A percentile compares a stretch with the other conserved stretches of the same genome.
These are phyloP conservation scores for Scomber colias DNA, from an alignment of 2,113 vertebrate species.

Conservation along the genomic window DNA sequence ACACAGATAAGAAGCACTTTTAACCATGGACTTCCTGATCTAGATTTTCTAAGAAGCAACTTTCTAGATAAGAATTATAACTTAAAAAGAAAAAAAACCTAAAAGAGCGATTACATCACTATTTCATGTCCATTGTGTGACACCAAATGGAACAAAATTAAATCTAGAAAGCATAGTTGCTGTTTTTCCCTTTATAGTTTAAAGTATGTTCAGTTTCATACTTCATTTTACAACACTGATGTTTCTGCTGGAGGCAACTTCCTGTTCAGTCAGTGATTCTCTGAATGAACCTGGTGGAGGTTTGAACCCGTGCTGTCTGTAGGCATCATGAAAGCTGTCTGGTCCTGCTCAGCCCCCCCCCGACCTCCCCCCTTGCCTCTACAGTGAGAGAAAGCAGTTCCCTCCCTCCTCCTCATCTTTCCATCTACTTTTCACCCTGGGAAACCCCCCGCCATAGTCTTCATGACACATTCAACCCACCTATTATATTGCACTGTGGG, in stretches of 20 bases:
- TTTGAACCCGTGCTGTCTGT: slow-evolving; percentile 1
- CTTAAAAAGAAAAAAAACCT: too few relatives aligned
- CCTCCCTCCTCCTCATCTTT: slow-evolving; percentile 66
- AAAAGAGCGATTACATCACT: neutral
- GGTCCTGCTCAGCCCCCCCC: neutral
- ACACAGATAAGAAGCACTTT: neutral
- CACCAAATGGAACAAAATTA: neutral
- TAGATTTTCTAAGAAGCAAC: neutral
- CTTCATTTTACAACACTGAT: neutral
- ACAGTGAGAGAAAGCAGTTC: slow-evolving; percentile 14
- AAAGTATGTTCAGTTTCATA: neutral
- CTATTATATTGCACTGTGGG: slow-evolving; percentile 63
- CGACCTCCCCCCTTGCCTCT: slow-evolving; percentile 25
- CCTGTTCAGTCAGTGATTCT: neutral
- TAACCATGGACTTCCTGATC: neutral
- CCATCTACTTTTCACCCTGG: slow-evolving; percentile 58
- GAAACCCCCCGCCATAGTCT: slow-evolving; percentile 70
- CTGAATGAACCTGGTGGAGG: slow-evolving; percentile 6
- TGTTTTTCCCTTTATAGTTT: neutral
- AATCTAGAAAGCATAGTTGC: neutral
- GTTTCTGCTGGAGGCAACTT: neutral
- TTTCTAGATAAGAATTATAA: neutral
- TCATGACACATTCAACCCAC: slow-evolving; percentile 63
- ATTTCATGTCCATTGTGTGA: neutral
- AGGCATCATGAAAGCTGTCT: slow-evolving; percentile 27